phyloP scores from a whole-genome alignment of 2,797 vertebrate species.

The Rhyacichthys aspro region DNA sequence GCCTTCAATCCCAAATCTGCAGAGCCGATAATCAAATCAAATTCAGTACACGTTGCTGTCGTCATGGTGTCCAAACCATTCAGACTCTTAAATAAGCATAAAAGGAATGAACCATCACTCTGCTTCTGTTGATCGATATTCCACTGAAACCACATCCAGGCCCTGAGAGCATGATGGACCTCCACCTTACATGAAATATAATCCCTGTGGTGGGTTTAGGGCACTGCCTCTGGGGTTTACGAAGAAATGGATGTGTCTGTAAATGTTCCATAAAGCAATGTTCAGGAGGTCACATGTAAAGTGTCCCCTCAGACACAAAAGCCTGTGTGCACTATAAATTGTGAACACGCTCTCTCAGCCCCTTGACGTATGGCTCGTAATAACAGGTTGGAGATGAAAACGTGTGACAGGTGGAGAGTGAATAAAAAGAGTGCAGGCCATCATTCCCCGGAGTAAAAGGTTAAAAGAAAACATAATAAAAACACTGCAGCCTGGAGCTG shows the following conservation, averaged over 20 bases:
- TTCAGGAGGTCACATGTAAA: constrained; percentile 4
- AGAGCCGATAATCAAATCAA: background rate
- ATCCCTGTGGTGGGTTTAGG: background rate
- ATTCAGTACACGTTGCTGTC: background rate
- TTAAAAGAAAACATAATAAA: constrained; percentile 1
- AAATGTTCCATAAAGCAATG: background rate
- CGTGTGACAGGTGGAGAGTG: constrained; percentile 1
- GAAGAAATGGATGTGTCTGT: constrained; percentile 1
- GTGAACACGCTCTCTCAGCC: background rate
- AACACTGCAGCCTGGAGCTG: background rate
- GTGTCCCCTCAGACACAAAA: background rate
- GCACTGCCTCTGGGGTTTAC: background rate
- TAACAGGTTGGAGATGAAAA: background rate
- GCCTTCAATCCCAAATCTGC: background rate
- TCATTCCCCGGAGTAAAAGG: constrained; percentile 5
- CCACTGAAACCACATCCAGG: background rate
- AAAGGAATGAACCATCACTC: background rate
- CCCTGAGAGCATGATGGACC: background rate
- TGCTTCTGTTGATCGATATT: background rate
- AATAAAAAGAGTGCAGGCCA: background rate
- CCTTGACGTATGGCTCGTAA: background rate
- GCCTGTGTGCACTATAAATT: background rate
- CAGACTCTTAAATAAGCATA: background rate
- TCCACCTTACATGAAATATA: constrained; percentile 3
- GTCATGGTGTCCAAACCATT: background rate